Conservation (phyloP, 2,113 vertebrate species). For the Gallinago undulata region DNA sequence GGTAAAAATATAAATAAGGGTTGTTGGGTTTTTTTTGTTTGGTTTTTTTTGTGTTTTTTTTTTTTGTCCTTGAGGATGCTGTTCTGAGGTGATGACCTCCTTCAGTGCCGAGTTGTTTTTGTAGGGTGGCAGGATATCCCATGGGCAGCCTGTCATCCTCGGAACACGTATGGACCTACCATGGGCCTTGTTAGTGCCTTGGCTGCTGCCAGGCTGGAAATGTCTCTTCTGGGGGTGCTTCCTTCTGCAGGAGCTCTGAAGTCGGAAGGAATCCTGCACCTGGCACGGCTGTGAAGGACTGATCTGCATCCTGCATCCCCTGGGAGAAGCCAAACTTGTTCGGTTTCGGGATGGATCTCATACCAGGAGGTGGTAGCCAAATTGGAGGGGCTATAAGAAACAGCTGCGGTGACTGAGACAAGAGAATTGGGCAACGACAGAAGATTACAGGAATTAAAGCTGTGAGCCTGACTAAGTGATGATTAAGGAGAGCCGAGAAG, state of each 20-base stretch:
- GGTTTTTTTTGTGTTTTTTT: rapidly evolving
- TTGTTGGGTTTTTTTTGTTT: no score
- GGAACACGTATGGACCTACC: not conserved
- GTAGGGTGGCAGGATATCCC: not conserved
- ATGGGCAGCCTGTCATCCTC: rapidly evolving
- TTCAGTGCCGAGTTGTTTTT: not conserved
- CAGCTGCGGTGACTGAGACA: not conserved
- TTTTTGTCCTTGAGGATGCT: not conserved
- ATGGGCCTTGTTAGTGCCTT: not conserved
- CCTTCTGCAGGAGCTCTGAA: not conserved
- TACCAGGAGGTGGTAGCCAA: not conserved
- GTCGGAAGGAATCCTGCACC: not conserved
- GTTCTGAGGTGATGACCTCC: not conserved
- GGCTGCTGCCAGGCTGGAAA: not conserved
- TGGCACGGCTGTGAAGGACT: not conserved
- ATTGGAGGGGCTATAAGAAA: not conserved
- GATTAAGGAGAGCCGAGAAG: not conserved
- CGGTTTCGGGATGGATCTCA: not conserved
- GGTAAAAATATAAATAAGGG: not conserved
- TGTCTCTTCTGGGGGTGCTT: not conserved
- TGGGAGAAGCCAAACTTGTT: not conserved
- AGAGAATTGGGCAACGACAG: not conserved
- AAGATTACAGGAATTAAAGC: conserved; percentile 1
- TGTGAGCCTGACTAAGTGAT: conserved; percentile 2
- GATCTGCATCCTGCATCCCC: not conserved